Conservation (phyloP, 2,113 vertebrate species). For the Athene cunicularia region DNA sequence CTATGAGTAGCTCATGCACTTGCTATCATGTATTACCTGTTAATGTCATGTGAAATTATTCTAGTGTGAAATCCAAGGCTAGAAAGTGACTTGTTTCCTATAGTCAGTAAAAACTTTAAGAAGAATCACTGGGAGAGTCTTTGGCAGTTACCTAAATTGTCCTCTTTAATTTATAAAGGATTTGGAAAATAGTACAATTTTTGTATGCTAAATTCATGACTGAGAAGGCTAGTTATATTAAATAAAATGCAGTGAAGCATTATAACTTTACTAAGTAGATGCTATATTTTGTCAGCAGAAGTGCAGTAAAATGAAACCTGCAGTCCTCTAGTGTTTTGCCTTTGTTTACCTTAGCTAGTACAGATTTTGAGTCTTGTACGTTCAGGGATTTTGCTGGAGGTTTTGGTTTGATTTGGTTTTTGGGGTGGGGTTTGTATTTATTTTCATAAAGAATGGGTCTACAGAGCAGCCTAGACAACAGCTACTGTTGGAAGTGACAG, state of each 20-base stretch:
- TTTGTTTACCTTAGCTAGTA: background rate
- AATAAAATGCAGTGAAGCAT: background rate
- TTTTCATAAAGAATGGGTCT: background rate
- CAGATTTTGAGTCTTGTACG: background rate
- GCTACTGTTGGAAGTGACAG: background rate
- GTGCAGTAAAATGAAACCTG: background rate
- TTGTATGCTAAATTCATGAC: background rate
- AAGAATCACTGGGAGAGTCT: background rate
- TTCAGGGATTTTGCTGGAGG: background rate
- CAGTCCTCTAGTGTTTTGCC: background rate
- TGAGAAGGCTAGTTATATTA: background rate
- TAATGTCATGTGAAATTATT: background rate
- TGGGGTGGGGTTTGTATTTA: background rate
- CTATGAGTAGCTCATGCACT: background rate
- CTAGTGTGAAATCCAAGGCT: background rate
- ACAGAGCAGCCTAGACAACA: background rate
- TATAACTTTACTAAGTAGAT: background rate
- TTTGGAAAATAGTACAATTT: background rate
- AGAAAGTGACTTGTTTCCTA: background rate
- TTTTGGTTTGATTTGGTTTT: background rate
- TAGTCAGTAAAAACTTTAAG: background rate
- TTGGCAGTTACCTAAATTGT: background rate
- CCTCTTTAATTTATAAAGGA: background rate
- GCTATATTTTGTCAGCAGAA: background rate
- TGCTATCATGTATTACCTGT: background rate